Base-by-base conservation (phyloP, 2,888 invertebrate genomes). In the Schizaphis graminum region DNA sequence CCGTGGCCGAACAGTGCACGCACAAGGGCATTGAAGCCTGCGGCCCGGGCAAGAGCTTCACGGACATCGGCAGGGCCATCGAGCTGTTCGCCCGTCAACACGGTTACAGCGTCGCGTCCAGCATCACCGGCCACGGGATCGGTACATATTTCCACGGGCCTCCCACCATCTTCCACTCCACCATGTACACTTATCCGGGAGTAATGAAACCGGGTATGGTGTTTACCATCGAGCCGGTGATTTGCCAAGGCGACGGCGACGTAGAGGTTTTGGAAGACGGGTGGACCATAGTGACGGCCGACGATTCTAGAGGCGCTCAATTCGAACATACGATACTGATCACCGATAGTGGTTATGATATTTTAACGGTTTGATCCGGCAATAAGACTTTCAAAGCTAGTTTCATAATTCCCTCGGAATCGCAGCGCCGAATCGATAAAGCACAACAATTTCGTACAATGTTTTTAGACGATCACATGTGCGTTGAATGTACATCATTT, bases 201-300 rank as follows among this genome's bases (percentile, higher is more conserved):
- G 95, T 96, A 91, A 95, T 95, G 95, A 49, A 94, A 87, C 94
- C 95, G 53, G 95, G 95, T 2, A 95, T 99, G 98, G 98, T 98
- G 0, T 99, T 99, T 95, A 99, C 99, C 0, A 98, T 99, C 95
- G 99, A 99, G 95, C 99, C 99, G 24, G 97, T 98, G 21, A 95
- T 99, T 35, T 97, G 97, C 3, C 97, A 98, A 95, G 99, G 99
- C 0, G 96, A 96, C 1, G 96, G 96, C 86, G 96, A 97, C 94
- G 96, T 98, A 3, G 96, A 97, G 49, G 96, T 98, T 94, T 96
- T 98, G 35, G 97, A 98, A 92, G 99, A 99, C 96, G 97, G 98
- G 0, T 99, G 99, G 99, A 99, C 99, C 0, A 98, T 98, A 0
- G 96, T 98, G 0, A 98, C 98, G 0, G 96, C 96, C 47, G 99